Evolutionary conservation across 2,888 invertebrate species (phyloP), one percentile per base, ranked within the genome.

Genomic region (Boloria selene): DNA sequence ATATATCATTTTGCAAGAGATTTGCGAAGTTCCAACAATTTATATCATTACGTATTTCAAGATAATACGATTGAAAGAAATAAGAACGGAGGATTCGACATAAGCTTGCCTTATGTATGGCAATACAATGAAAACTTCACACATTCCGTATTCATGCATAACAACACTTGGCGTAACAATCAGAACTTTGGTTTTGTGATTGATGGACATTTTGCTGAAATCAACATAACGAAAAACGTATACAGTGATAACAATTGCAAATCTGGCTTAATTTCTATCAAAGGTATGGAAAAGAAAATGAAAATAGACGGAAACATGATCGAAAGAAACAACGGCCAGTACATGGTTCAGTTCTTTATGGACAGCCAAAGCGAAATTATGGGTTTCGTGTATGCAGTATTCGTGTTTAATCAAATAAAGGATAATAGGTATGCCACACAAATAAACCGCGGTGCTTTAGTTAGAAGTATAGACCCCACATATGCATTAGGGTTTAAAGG

Each of bases 201-300:
- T n/a, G 96, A 96, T 72, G 99, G 99, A 0, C 99, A 99, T 85
- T 99, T 97, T 83, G 96, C 98, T 0, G 94, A 95, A 69, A 94
- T 98, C 0, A 98, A 98, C 78, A 95, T 99, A 44, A 96, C 97
- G 0, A 95, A 95, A 64, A 98, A 98, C 82, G 89, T 94, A 6
- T 98, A 99, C 79, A 94, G 94, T 1, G 95, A 96, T 65, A 99
- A 99, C 80, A 89, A 91, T 45, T 99, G 99, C 77, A 95, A 95
- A 75, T 93, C 91, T 14, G 97, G 98, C 0, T 85, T 98, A 42
- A 92, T 98, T 14, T 94, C 96, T 0, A 92, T 98, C 31, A 93
- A 95, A 68, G 99, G 99, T 10, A 99, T 99, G 98, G 99, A 99
- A 84, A 99, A 99, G 87, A 96, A 96, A 76, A 93, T 99, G 87